These are phyloP conservation scores for Onychomys leucogaster DNA, from an alignment of 2,797 vertebrate genomes.

Conservation along the genomic window DNA sequence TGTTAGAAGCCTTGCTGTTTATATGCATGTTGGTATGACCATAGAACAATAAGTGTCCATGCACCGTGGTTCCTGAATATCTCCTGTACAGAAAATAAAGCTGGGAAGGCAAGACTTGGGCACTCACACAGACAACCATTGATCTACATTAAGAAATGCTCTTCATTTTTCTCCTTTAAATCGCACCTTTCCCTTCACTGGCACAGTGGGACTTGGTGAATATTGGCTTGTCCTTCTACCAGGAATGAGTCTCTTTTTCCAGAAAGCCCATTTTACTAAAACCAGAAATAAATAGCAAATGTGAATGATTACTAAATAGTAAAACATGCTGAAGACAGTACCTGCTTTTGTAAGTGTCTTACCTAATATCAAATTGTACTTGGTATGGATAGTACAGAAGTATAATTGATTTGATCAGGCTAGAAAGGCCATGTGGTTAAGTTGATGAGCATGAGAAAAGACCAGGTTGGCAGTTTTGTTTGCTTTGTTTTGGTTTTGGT, in stretches of 20 bases:
- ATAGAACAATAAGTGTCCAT: background rate
- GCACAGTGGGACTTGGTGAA: background rate
- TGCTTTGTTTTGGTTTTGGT: background rate
- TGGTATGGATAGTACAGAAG: background rate
- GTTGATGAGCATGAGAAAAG: background rate
- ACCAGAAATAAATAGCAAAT: constrained; percentile 13
- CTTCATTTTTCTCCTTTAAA: constrained; percentile 41
- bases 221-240: background rate
- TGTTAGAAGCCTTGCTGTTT: background rate
- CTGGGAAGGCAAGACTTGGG: background rate
- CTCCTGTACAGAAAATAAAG: background rate
- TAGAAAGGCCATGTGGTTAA: background rate
- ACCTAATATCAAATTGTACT: background rate
- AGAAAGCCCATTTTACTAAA: background rate
- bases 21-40: background rate
- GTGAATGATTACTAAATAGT: background rate
- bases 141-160: background rate
- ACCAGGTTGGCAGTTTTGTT: background rate
- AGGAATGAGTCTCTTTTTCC: constrained; percentile 15
- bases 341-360: background rate
- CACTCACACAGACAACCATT: background rate
- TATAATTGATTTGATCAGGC: background rate
- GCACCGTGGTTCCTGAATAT: background rate
- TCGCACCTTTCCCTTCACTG: background rate
- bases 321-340: background rate